Evolutionary conservation across 2,888 invertebrate species (phyloP).

Genomic region (Hypomecis punctinalis): DNA sequence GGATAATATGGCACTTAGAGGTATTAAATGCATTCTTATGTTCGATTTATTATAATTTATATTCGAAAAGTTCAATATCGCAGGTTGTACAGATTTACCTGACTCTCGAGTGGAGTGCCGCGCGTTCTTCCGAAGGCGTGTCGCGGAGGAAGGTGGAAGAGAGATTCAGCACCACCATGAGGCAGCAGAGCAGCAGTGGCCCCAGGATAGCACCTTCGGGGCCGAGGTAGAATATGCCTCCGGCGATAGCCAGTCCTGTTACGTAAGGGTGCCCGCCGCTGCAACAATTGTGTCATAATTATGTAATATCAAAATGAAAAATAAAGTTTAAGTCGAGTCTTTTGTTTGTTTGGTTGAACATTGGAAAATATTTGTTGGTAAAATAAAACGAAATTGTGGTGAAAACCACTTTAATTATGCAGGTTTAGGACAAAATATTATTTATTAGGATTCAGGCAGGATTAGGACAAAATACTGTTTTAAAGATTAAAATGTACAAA

Average conservation of each 20-base stretch:
- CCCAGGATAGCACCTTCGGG: constrained; percentile 99
- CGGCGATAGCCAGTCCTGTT: constrained; percentile 98
- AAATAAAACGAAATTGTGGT: too few species aligned
- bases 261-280: constrained; percentile 98
- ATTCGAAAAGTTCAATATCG: constrained; percentile 15
- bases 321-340: not conserved
- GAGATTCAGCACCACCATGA: constrained; percentile 96
- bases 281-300: constrained; percentile 37
- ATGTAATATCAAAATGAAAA: not conserved
- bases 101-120: constrained; percentile 77
- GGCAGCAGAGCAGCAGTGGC: constrained; percentile 96
- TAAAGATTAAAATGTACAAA: too few species aligned
- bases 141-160: constrained; percentile 89
- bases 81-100: constrained; percentile 65
- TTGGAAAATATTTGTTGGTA: not conserved
- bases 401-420: too few species aligned
- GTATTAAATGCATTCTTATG: too few species aligned
- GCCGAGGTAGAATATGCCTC: constrained; percentile 98
- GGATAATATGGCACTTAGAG: too few species aligned
- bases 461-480: too few species aligned
- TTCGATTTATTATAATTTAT: too few species aligned
- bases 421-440: too few species aligned
- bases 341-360: not conserved
- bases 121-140: constrained; percentile 87
- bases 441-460: too few species aligned